These are phyloP conservation scores for Enteromius unitaeniatus DNA, from an alignment of 2,797 vertebrate species.

Conservation along the genomic window DNA sequence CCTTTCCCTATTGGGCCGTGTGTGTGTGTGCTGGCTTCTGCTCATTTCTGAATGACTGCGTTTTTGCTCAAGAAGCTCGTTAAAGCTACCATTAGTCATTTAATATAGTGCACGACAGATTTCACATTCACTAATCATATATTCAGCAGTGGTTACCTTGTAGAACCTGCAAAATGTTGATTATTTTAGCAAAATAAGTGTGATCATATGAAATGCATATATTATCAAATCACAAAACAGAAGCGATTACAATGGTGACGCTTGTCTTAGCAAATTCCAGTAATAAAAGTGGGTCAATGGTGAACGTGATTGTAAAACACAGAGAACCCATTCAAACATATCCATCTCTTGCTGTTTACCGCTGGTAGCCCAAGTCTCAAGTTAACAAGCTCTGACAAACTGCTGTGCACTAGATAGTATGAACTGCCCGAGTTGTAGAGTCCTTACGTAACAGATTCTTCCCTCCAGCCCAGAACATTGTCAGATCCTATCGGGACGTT, in stretches of 20 bases:
- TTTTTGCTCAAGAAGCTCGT: conserved; percentile 13
- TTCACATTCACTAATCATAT: conserved; percentile 22
- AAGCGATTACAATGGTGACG: neutral
- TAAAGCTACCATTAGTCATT: conserved; percentile 45
- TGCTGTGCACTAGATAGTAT: conserved; percentile 13
- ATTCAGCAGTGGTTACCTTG: neutral
- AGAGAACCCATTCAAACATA: neutral
- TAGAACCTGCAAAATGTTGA: neutral
- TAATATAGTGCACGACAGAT: conserved; percentile 37
- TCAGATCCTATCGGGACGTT: conserved; percentile 43
- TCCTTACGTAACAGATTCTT: conserved; percentile 44
- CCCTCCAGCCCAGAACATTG: conserved; percentile 18
- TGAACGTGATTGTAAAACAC: neutral
- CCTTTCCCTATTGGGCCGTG: conserved; percentile 29
- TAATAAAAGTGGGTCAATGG: neutral
- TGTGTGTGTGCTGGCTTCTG: conserved; percentile 52
- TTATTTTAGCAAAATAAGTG: neutral
- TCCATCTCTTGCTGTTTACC: neutral
- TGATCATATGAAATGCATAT: neutral
- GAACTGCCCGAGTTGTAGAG: conserved; percentile 8
- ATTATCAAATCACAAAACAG: neutral
- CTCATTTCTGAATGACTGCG: conserved; percentile 45
- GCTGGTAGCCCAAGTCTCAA: neutral
- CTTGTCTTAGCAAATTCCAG: neutral
- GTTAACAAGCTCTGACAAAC: neutral